Evolutionary conservation across 2,797 vertebrate genomes (phyloP), one percentile per base, ranked within the genome.

Genomic region (Myripristis murdjan): DNA sequence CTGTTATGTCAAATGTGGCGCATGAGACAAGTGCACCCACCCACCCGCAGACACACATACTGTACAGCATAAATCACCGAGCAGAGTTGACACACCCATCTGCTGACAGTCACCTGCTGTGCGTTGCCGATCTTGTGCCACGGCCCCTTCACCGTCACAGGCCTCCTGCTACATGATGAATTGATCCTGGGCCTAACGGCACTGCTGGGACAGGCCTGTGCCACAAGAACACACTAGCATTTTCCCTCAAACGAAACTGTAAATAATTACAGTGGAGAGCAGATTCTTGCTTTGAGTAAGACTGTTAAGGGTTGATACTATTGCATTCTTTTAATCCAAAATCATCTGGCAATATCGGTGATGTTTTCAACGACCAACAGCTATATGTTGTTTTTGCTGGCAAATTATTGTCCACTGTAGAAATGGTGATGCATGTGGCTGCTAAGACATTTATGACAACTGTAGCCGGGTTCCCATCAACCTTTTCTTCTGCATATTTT

Each of bases 101-200:
- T 81, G 73, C 69, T 80, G 77, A 71, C 59, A 61, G 54, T 68
- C 64, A 65, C 79, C 78, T 77, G 60, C 64, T 74, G 74, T 63
- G 33, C 37, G 49, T 67, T 83, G 71, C 64, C 64, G 71, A 41
- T 59, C 67, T 75, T 47, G 47, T 59, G 53, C 59, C 72, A 73
- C 23, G 71, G 64, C 41, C 64, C 49, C 69, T 77, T 77, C 66
- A 75, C 57, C 69, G 56, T 75, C 59, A 65, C 84, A 83, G 80
- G 70, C 52, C 70, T 79, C 44, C 64, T 73, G 62, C 60, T 59
- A 59, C 5, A 18, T 61, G 56, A 75, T 62, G 37, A 24, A 62
- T 67, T 31, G 48, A 24, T 3, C 44, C 47, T 55, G 58, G 16
- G 18, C 47, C 62, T 16, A 75, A 81, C 73, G 47, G 75, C 71